A percentile compares a stretch with the other conserved stretches of the same genome.
Conservation (phyloP, 2,888 invertebrate genomes). For the Augochlorella aurata region DNA sequence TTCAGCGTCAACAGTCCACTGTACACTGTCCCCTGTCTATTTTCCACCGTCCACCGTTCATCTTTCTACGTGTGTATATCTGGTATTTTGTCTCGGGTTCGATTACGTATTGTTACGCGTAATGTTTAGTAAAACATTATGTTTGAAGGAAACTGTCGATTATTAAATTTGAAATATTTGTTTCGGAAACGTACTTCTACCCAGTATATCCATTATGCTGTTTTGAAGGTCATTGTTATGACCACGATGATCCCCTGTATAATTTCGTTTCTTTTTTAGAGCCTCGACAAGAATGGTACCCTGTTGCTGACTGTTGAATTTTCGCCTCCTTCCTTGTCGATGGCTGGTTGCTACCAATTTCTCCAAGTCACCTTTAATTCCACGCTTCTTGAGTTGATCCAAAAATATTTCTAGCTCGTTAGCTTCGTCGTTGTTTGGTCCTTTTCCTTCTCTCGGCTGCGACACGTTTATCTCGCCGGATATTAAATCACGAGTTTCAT, state of each 20-base stretch:
- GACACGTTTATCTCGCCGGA: neutral
- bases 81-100: neutral
- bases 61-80: neutral
- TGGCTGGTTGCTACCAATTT: slow-evolving; percentile 22
- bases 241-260: slow-evolving; percentile 82
- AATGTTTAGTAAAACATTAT: neutral
- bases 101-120: neutral
- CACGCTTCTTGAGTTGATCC: slow-evolving; percentile 62
- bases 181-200: slow-evolving; percentile 86
- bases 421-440: neutral
- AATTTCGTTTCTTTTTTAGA: slow-evolving; percentile 85
- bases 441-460: neutral
- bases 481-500: neutral
- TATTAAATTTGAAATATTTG: neutral
- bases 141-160: neutral
- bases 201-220: slow-evolving; percentile 91
- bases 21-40: neutral
- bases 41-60: neutral
- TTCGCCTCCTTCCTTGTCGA: slow-evolving; percentile 81
- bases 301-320: slow-evolving; percentile 87
- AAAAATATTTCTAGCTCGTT: slow-evolving; percentile 60
- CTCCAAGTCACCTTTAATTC: slow-evolving; percentile 50
- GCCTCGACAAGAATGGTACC: slow-evolving; percentile 89
- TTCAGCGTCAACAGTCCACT: neutral
- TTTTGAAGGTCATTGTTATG: slow-evolving; percentile 85